Conservation (phyloP, 2,113 vertebrate genomes). For the Sylvia atricapilla region DNA sequence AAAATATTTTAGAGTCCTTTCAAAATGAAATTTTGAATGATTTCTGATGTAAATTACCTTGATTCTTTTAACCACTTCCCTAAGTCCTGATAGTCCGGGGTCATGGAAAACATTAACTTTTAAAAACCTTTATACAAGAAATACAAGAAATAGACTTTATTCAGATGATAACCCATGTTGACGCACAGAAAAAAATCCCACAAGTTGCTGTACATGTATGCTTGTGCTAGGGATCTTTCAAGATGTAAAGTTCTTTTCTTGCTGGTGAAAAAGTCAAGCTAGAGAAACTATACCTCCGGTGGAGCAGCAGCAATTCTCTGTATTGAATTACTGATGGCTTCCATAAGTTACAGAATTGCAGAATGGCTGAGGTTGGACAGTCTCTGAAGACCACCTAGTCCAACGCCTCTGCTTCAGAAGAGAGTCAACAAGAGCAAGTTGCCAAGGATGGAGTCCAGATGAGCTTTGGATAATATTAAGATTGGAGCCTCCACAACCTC, state of each 20-base stretch:
- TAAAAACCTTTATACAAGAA: neutral
- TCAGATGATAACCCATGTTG: neutral
- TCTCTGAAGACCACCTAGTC: neutral
- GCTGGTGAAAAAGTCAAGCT: neutral
- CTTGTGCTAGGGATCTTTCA: neutral
- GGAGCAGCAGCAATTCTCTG: neutral
- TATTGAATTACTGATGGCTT: neutral
- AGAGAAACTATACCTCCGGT: neutral
- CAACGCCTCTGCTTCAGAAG: neutral
- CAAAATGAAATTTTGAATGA: neutral
- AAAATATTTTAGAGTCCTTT: neutral
- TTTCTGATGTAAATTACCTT: neutral
- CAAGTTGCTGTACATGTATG: fast-evolving
- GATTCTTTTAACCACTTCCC: neutral
- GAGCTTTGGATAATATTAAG: neutral
- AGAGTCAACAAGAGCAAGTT: neutral
- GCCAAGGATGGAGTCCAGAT: neutral
- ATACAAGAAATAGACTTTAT: neutral
- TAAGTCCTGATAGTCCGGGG: neutral
- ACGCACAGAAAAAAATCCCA: neutral
- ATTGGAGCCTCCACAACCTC: neutral
- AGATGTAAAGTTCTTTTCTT: neutral
- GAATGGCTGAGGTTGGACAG: neutral
- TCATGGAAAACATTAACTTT: neutral
- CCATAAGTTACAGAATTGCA: neutral